Evolutionary conservation across 1,140 invertebrate species (phyloP).

Genomic region (Hestina assimilis): DNA sequence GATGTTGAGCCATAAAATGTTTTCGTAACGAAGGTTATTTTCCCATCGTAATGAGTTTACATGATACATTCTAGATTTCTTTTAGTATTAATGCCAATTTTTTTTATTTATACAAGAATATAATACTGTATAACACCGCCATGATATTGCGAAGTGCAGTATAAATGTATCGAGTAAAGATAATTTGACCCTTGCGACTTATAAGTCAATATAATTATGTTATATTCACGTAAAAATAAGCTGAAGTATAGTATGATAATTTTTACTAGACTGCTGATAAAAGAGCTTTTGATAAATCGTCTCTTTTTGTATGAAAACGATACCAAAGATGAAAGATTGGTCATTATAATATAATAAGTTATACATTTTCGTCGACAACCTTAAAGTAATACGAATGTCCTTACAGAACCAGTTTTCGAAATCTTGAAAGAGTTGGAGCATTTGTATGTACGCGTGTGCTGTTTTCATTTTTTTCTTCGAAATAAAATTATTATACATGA

Average conservation of each 20-base stretch:
- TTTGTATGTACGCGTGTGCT: not conserved
- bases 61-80: too few relatives aligned
- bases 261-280: not conserved
- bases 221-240: too few relatives aligned
- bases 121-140: too few relatives aligned
- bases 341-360: not conserved
- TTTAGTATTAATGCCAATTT: too few relatives aligned
- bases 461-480: conserved; percentile 2
- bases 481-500: not conserved
- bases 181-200: too few relatives aligned
- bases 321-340: not conserved
- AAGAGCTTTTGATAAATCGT: conserved; percentile 2
- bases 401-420: conserved; percentile 6
- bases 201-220: too few relatives aligned
- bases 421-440: conserved; percentile 3
- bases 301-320: not conserved
- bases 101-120: too few relatives aligned
- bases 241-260: not conserved
- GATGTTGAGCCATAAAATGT: too few relatives aligned
- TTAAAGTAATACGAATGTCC: conserved; percentile 7
- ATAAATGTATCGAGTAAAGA: too few relatives aligned
- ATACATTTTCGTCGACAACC: not conserved
- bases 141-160: too few relatives aligned
- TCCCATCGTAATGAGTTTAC: too few relatives aligned
- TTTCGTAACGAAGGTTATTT: too few relatives aligned